Evolutionary conservation across 2,797 vertebrate genomes (phyloP), one percentile per base, ranked within the genome.

Genomic region (Malurus leucopterus): DNA sequence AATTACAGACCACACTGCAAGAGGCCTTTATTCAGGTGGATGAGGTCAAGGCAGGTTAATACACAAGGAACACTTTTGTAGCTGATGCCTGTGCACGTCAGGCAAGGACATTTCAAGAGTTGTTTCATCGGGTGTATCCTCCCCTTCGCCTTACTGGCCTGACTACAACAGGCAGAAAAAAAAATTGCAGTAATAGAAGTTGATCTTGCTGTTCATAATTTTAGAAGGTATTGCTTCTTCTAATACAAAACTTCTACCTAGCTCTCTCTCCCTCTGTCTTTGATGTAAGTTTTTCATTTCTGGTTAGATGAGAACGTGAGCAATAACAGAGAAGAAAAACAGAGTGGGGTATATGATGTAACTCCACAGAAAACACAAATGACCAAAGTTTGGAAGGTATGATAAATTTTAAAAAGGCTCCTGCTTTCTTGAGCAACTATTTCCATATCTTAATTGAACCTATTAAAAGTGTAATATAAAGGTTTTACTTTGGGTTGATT

Each of bases 31-130:
- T 76, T 86, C 92, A 88, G 73, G 79, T 90, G 30, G 80, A 47
- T 71, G 82, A 89, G 85, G 87, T 89, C 84, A 73, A 64, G 68
- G 32, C 40, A 70, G 67, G 57, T 89, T 94, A 88, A 78, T 34
- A 49, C 29, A 67, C 67, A 92, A 87, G 68, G 55, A 83, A 13
- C 24, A 36, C 53, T 86, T 75, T 70, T 91, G 79, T 72, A 61
- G 46, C 40, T 67, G 57, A 75, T 51, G 16, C 22, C 65, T 47
- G 20, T 29, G 21, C 34, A 17, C 0, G 0, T 69, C 61, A 81
- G 64, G 26, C 43, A 70, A 62, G 71, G 59, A 64, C 32, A 24
- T 12, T 69, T 11, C 64, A 54, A 22, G 13, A 47, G 44, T 12
- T 40, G 17, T 73, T 92, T 64, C 32, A 63, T 44, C 0, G 0